Base-by-base conservation (phyloP, 2,113 vertebrate species). In the Pimephales promelas region DNA sequence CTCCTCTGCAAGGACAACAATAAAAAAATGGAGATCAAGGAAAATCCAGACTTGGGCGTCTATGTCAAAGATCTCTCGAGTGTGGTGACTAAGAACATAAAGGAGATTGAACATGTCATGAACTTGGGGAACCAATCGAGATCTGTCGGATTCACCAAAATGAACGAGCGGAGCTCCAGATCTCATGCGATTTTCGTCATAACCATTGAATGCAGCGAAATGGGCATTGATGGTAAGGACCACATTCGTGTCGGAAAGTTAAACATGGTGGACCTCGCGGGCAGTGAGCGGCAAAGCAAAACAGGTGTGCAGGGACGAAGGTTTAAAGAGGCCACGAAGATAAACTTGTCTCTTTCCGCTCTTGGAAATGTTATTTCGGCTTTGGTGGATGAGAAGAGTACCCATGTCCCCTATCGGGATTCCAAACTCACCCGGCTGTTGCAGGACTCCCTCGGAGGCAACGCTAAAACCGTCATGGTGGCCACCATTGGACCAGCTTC, bases 361-460 rank as follows among this genome's bases (percentile, higher is more conserved):
- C 88, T 99, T 92, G 98, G 98, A 85, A 99, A 99, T 0, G 98
- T 99, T 78, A 99, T 99, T n/a, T 97, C 97, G 0, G 97, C 98
- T 1, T 91, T 99, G 56, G 97, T 96, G 6, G 97, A 98, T 2
- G 95, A 95, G 31, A 95, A 92, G 83, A 97, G 97, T 94, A 96
- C 95, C 0, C 97, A 99, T 83, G 90, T 99, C 66, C 98, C 98
- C 0, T 99, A 99, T 92, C 92, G 98, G 88, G 97, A 99, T 95
- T 99, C 98, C 90, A 99, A 99, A 85, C 96, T 99, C 54, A 99
- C 98, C 83, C 96, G 98, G 61, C 88, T 99, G 88, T 95, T 99
- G 83, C 97, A 97, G 93, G 97, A 99, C 90, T 99, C 98, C 0
- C 94, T 99, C 0, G 98, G 98, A 0, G 98, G 98, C 36, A 99